Conservation (phyloP, 2,888 invertebrate genomes). For the Drosophila pseudotakahashii region DNA sequence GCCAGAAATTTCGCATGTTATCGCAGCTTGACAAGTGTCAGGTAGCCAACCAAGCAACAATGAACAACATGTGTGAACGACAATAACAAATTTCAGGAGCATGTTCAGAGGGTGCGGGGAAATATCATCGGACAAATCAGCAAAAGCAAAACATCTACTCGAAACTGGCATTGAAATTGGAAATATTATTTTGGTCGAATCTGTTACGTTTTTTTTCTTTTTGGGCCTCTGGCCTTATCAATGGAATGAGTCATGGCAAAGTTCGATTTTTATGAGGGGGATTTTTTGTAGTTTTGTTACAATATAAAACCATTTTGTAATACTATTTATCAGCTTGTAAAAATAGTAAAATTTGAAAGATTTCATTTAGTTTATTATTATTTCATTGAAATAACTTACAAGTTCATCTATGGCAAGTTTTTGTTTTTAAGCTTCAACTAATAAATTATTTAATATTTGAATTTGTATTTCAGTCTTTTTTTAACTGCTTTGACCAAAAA, state of each 20-base stretch:
- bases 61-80: conserved; percentile 23
- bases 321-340: background rate
- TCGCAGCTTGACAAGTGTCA: conserved; percentile 74
- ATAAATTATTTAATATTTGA: background rate
- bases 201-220: conserved; percentile 9
- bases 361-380: too few relatives aligned
- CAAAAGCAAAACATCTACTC: conserved; percentile 26
- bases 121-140: conserved; percentile 13
- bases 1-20: conserved; percentile 73
- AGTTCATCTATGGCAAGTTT: too few relatives aligned
- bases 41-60: conserved; percentile 28
- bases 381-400: too few relatives aligned
- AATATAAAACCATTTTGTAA: background rate
- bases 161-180: conserved; percentile 37
- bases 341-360: background rate
- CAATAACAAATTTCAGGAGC: conserved; percentile 32
- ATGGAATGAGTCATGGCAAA: conserved; percentile 27
- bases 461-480: background rate
- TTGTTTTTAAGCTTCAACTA: too few relatives aligned
- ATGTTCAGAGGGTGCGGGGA: conserved; percentile 17
- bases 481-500: background rate
- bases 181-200: conserved; percentile 40
- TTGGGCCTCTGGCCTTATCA: conserved; percentile 46
- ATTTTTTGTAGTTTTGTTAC: background rate
- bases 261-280: conserved; percentile 3